These are phyloP conservation scores for Dinoponera quadriceps DNA, from an alignment of 1,140 invertebrate species.

Conservation along the genomic window DNA sequence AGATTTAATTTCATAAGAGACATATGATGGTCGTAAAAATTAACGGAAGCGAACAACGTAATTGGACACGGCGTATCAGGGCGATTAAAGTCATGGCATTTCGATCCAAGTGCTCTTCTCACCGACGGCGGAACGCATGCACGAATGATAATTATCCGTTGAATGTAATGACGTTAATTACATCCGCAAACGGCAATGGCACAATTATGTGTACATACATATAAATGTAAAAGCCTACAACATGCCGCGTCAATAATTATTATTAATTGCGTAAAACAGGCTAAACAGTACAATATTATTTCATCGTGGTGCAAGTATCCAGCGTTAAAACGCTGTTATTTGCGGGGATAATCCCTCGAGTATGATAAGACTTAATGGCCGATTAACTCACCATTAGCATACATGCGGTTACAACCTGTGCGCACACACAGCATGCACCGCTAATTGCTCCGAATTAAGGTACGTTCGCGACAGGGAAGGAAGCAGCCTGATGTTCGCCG, in stretches of 20 bases:
- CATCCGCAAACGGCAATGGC: background rate
- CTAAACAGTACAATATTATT: conserved; percentile 49
- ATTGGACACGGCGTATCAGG: too few species aligned
- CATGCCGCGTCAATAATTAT: conserved; percentile 30
- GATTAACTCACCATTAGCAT: conserved; percentile 57
- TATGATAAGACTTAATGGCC: conserved; percentile 46
- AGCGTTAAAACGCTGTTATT: conserved; percentile 34
- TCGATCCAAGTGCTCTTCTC: too few species aligned
- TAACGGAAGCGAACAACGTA: too few species aligned
- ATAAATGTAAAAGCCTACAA: background rate
- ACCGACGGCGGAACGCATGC: background rate
- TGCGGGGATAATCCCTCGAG: conserved; percentile 16
- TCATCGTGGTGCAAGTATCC: conserved; percentile 5
- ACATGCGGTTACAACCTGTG: conserved; percentile 31
- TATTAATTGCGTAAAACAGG: conserved; percentile 40
- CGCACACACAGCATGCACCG: background rate
- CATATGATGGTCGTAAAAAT: too few species aligned
- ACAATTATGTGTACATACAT: too few species aligned
- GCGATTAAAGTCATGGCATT: too few species aligned
- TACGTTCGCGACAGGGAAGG: conserved; percentile 43
- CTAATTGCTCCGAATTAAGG: conserved; percentile 52
- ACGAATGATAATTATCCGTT: background rate
- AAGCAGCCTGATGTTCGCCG: conserved; percentile 30
- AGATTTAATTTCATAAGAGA: background rate
- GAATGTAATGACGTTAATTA: conserved; percentile 14